Percentiles rank a stretch among this genome's conserved stretches.
Evolutionary conservation across 1,140 invertebrate species (phyloP).

Genomic region (Colletes latitarsis): DNA sequence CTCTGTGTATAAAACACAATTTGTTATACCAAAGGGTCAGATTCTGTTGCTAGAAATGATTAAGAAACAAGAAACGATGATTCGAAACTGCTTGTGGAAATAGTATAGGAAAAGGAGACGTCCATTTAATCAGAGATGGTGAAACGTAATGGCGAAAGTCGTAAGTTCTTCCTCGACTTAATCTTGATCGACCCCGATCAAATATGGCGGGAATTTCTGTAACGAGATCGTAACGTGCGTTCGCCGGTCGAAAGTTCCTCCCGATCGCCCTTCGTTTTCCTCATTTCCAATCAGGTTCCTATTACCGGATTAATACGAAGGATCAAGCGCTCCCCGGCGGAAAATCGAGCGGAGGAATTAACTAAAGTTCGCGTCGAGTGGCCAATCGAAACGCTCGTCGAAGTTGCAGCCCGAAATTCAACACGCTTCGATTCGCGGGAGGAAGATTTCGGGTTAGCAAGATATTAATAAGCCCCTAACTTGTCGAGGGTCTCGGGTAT

Average conservation of each 20-base stretch:
- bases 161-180: neutral
- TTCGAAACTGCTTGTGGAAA: too few species aligned
- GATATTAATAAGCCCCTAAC: slow-evolving; percentile 20
- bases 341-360: slow-evolving; percentile 29
- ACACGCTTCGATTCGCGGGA: neutral
- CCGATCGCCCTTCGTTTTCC: neutral
- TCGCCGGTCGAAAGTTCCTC: neutral
- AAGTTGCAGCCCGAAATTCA: slow-evolving; percentile 6
- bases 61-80: too few species aligned
- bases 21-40: too few species aligned
- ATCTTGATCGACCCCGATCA: neutral
- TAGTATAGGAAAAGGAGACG: too few species aligned
- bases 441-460: neutral
- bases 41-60: too few species aligned
- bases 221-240: neutral
- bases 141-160: too few species aligned
- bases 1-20: too few species aligned
- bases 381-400: neutral
- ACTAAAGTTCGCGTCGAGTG: slow-evolving; percentile 11
- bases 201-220: neutral
- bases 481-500: neutral
- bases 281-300: slow-evolving; percentile 25
- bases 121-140: too few species aligned
- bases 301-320: slow-evolving; percentile 29
- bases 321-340: neutral